These are phyloP conservation scores for Sitophilus oryzae DNA, from an alignment of 1,140 invertebrate species.

Conservation along the genomic window DNA sequence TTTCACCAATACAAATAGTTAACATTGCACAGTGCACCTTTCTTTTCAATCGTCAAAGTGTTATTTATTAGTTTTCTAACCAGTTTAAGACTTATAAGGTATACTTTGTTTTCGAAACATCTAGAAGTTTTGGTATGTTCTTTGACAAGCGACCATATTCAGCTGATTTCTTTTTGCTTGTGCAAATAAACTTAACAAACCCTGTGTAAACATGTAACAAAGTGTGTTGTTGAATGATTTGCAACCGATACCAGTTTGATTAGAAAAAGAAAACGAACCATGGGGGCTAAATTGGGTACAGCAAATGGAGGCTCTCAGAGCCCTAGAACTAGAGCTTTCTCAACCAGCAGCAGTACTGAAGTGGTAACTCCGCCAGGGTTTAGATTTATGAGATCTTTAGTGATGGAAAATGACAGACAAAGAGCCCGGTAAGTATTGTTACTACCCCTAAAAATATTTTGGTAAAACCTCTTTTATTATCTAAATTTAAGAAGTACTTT, in stretches of 20 bases:
- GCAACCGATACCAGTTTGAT: too few relatives aligned
- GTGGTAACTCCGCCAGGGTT: conserved; percentile 63
- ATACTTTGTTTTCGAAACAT: background rate
- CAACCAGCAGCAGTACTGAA: conserved; percentile 65
- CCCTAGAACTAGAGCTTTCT: conserved; percentile 68
- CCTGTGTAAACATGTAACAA: background rate
- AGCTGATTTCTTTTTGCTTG: conserved; percentile 9
- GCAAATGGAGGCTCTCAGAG: conserved; percentile 61
- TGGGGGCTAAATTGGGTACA: conserved; percentile 80
- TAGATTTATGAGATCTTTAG: conserved; percentile 65
- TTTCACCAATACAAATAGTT: background rate
- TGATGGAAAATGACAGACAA: conserved; percentile 63
- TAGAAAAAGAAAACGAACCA: too few relatives aligned
- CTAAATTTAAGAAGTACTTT: too few relatives aligned
- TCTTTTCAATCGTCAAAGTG: background rate
- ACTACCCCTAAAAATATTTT: too few relatives aligned
- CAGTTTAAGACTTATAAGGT: background rate
- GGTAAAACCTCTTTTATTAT: too few relatives aligned
- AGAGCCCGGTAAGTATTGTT: conserved; percentile 51
- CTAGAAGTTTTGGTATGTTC: conserved; percentile 1
- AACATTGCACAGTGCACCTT: background rate
- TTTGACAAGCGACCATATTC: conserved; percentile 3
- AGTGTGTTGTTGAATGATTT: background rate
- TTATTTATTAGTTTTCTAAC: background rate
- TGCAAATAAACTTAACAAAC: conserved; percentile 18